These are phyloP conservation scores for Bursaphelenchus okinawaensis DNA, from an alignment of 2,888 invertebrate genomes.

Conservation along the genomic window DNA sequence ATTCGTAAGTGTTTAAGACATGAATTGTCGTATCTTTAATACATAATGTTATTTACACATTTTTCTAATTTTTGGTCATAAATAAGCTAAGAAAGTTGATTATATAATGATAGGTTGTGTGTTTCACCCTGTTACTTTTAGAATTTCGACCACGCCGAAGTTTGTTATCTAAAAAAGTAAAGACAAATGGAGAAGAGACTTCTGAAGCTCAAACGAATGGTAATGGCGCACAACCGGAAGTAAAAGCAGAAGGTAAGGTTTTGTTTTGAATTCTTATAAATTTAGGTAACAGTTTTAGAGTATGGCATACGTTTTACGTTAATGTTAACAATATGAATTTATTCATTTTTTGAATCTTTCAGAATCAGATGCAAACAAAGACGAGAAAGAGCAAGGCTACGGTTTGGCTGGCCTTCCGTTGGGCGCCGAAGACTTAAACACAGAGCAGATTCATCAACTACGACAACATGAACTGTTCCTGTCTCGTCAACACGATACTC, in stretches of 20 bases:
- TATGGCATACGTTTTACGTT: too few species aligned
- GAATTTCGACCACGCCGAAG: conserved; percentile 26
- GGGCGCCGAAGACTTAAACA: conserved; percentile 32
- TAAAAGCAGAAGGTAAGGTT: neutral
- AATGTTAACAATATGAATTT: neutral
- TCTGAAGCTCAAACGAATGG: conserved; percentile 19
- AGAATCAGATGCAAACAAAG: conserved; percentile 15
- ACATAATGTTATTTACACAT: neutral
- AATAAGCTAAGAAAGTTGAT: neutral
- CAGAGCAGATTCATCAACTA: conserved; percentile 35
- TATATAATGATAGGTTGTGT: conserved; percentile 1
- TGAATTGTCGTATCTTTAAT: conserved; percentile 11
- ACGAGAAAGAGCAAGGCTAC: conserved; percentile 12
- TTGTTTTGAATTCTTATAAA: conserved; percentile 1
- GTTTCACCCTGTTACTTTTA: conserved; percentile 10
- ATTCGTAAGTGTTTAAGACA: conserved; percentile 36
- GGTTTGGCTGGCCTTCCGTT: conserved; percentile 59
- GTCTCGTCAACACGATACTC: conserved; percentile 85
- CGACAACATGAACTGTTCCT: conserved; percentile 90
- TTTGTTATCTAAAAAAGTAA: conserved; percentile 27
- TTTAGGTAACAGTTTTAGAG: too few species aligned
- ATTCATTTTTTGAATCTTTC: too few species aligned
- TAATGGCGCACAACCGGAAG: conserved; percentile 16
- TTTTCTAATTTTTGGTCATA: conserved; percentile 4
- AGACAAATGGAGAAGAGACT: conserved; percentile 16